Evolutionary conservation across 2,113 vertebrate species (phyloP), one percentile per base, ranked within the genome.

Genomic region (Tichodroma muraria): DNA sequence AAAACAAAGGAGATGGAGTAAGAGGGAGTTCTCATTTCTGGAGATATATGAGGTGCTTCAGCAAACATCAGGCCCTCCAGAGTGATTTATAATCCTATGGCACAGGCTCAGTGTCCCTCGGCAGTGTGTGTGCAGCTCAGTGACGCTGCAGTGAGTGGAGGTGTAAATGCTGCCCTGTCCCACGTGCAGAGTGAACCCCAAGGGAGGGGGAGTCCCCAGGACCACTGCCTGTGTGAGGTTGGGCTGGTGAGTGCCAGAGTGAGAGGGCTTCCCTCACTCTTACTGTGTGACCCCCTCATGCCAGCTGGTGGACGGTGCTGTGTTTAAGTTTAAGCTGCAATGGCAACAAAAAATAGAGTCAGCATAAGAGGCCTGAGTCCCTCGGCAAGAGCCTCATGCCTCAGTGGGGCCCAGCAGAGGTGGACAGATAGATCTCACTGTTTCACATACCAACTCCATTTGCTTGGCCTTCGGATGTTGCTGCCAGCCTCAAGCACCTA

Each of bases 401-500:
- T 38, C 50, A 28, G 0, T 11, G 27, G 25, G 27, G 35, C 37
- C 45, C 5, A 22, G 50, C 11, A 28, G 31, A 47, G 47, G 30
- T 49, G 47, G 20, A 16, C 0, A 2, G 30, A 19, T 31, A 23
- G 31, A 56, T 35, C 35, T 63, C 65, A 57, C 19, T 78, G 24
- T 44, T 61, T 24, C 15, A 5, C 2, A 3, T 44, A 54, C n/a
- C 0, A 2, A 24, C 60, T 79, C 70, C 28, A 7, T 37, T 73
- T 21, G 2, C 50, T 61, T 0, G 0, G 8, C 28, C 18, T 40
- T 64, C 2, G 0, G 42, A 37, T 7, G 1, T 13, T 44, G 64
- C 40, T 88, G 54, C 27, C 17, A 50, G 28, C 8, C 16, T 35
- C 8, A 0, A 59, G 19, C 6, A 0, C 11, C 40, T 27, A 0